Conservation (phyloP, 2,888 invertebrate species). For the Melanophora roralis region DNA sequence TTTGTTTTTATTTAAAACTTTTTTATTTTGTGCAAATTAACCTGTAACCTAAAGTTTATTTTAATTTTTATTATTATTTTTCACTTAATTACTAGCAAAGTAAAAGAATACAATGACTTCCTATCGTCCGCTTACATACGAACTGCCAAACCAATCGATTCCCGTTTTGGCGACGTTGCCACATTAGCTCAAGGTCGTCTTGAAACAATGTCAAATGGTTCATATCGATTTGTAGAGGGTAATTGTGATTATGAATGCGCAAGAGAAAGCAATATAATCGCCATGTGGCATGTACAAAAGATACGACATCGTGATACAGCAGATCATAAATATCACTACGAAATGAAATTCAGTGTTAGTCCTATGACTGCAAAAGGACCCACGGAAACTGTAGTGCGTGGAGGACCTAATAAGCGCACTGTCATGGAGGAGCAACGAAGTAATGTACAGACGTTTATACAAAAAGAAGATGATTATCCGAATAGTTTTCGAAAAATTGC, state of each 20-base stretch:
- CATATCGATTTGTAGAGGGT: constrained; percentile 80
- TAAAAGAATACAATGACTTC: constrained; percentile 72
- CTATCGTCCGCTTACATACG: constrained; percentile 70
- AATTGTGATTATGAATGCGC: constrained; percentile 65
- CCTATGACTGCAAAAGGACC: constrained; percentile 67
- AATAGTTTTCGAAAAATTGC: constrained; percentile 70
- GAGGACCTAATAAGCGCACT: constrained; percentile 51
- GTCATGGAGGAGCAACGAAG: constrained; percentile 45
- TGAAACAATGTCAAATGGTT: constrained; percentile 77
- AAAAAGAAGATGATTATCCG: constrained; percentile 78
- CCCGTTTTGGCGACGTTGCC: constrained; percentile 81
- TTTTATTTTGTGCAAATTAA: too few relatives aligned
- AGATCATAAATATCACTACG: constrained; percentile 79
- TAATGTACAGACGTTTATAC: constrained; percentile 79
- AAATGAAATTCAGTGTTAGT: constrained; percentile 83
- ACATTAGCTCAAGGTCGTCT: constrained; percentile 82
- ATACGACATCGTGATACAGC: constrained; percentile 81
- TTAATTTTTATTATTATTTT: not conserved
- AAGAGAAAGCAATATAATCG: constrained; percentile 78
- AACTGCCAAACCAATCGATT: constrained; percentile 65
- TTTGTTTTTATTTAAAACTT: too few relatives aligned
- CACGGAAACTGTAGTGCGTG: constrained; percentile 42
- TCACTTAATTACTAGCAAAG: constrained; percentile 59
- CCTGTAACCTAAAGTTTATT: too few relatives aligned
- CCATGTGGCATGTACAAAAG: constrained; percentile 84